A percentile compares a stretch with the other conserved stretches of the same genome.
These are phyloP conservation scores for Drosophila planitibia DNA, from an alignment of 2,888 invertebrate genomes.

Conservation along the genomic window DNA sequence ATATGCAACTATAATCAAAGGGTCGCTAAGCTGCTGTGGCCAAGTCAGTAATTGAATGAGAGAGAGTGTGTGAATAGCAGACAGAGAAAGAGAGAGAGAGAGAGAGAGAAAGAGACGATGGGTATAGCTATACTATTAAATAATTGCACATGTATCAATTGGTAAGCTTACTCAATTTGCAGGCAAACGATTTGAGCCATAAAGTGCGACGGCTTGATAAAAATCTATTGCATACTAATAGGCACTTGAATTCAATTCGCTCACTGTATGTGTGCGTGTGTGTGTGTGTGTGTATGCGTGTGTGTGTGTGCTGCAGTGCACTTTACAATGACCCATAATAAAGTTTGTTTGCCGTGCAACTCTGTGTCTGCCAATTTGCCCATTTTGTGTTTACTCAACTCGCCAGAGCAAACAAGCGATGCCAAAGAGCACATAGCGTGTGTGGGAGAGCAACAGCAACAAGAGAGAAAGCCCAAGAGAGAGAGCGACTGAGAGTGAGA, in stretches of 20 bases:
- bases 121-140: constrained; percentile 29
- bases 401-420: constrained; percentile 59
- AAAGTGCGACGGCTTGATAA: constrained; percentile 69
- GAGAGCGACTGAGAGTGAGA: constrained; percentile 1
- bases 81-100: not conserved
- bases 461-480: not conserved
- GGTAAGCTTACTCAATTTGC: constrained; percentile 60
- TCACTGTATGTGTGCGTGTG: constrained; percentile 33
- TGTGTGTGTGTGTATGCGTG: constrained; percentile 8
- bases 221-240: constrained; percentile 76
- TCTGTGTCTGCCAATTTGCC: constrained; percentile 71
- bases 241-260: constrained; percentile 74
- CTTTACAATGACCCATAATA: constrained; percentile 75
- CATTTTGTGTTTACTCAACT: constrained; percentile 67
- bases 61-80: not conserved
- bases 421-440: constrained; percentile 48
- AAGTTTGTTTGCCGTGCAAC: constrained; percentile 71
- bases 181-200: constrained; percentile 61
- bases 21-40: constrained; percentile 10
- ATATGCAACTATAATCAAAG: constrained; percentile 20
- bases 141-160: constrained; percentile 62
- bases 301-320: constrained; percentile 45
- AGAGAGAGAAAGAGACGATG: not conserved
- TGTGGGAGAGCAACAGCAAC: constrained; percentile 17
- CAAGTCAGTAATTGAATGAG: constrained; percentile 11